Conservation (phyloP, 2,888 invertebrate genomes). For the Andricus quercusramuli region DNA sequence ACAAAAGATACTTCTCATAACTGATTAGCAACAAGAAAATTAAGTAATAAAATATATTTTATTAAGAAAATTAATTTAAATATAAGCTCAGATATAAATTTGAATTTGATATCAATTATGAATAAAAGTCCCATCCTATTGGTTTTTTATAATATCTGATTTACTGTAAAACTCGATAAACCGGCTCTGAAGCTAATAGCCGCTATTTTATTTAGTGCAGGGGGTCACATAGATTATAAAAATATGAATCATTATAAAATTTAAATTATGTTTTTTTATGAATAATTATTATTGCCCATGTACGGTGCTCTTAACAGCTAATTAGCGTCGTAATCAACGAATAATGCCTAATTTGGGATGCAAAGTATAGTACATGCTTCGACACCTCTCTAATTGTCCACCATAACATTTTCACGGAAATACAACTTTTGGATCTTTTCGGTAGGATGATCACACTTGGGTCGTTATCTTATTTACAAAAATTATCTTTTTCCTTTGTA, state of each 20-base stretch:
- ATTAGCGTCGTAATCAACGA: conserved; percentile 32
- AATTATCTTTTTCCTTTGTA: not conserved
- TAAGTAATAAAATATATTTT: not conserved
- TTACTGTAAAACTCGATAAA: conserved; percentile 33
- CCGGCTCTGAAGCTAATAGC: conserved; percentile 18
- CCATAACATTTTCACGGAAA: conserved; percentile 43
- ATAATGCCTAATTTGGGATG: conserved; percentile 6
- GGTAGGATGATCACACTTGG: conserved; percentile 6
- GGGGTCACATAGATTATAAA: conserved; percentile 36
- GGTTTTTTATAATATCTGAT: not conserved
- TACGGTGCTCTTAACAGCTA: conserved; percentile 22
- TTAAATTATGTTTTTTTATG: not conserved
- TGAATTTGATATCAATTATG: not conserved
- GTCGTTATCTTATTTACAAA: not conserved
- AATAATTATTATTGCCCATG: conserved; percentile 21
- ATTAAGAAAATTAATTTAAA: not conserved
- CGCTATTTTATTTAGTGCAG: conserved; percentile 11
- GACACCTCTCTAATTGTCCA: conserved; percentile 35
- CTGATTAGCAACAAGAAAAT: not conserved
- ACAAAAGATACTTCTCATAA: not conserved
- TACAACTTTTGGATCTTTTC: conserved; percentile 42
- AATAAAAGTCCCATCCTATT: not conserved
- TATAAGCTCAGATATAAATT: not conserved
- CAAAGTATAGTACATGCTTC: conserved; percentile 18
- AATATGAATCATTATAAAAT: conserved; percentile 20